Evolutionary conservation across 2,797 vertebrate species (phyloP).

Genomic region (Rhynchotus rufescens): DNA sequence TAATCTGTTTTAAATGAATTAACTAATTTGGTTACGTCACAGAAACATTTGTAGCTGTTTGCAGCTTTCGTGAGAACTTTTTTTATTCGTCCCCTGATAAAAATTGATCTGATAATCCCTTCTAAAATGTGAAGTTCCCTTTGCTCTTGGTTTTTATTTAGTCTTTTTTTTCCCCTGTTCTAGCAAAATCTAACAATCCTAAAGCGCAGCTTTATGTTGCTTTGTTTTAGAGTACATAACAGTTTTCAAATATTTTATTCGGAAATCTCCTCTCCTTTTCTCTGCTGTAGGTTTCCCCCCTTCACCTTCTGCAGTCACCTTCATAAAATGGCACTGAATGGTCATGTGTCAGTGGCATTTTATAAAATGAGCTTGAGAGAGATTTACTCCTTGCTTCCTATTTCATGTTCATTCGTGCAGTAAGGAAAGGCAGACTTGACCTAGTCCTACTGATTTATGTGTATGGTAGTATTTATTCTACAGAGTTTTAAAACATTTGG

Average conservation of each 20-base stretch:
- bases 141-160: background rate
- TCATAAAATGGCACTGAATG: background rate
- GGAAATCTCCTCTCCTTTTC: background rate
- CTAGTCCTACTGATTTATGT: background rate
- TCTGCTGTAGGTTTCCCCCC: background rate
- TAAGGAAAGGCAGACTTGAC: slow-evolving; percentile 17
- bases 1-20: background rate
- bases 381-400: slow-evolving; percentile 11
- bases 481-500: background rate
- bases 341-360: slow-evolving; percentile 23
- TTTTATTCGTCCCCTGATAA: background rate
- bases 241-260: background rate
- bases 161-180: background rate
- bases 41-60: background rate
- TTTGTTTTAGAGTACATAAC: background rate
- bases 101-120: background rate
- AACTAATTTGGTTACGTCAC: background rate
- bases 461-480: background rate
- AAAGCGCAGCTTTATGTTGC: background rate
- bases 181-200: background rate
- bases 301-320: slow-evolving; percentile 57
- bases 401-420: background rate
- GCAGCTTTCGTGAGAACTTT: background rate
- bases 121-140: background rate
- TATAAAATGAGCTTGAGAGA: background rate